Conservation (phyloP, 2,797 vertebrate genomes). For the Echiichthys vipera region DNA sequence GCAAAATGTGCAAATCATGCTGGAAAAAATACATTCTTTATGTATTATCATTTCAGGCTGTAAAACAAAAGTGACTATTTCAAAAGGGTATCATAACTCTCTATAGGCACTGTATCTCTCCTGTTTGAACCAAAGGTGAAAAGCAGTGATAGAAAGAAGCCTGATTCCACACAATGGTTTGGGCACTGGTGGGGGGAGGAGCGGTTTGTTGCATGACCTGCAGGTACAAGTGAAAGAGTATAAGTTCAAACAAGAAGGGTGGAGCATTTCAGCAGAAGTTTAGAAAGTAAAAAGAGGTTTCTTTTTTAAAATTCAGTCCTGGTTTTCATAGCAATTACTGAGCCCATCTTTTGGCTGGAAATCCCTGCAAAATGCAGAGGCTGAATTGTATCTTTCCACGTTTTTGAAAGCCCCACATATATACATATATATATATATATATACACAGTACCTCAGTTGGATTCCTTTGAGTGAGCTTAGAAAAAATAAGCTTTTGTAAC, state of each 20-base stretch:
- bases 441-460: conserved; percentile 26
- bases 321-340: conserved; percentile 52
- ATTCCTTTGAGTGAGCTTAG: conserved; percentile 34
- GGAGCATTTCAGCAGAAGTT: conserved; percentile 12
- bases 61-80: too few species aligned
- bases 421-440: too few species aligned
- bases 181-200: conserved; percentile 18
- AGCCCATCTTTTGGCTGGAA: conserved; percentile 30
- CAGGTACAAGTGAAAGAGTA: conserved; percentile 32
- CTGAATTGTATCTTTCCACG: conserved; percentile 44
- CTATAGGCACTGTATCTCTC: neutral
- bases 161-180: conserved; percentile 1
- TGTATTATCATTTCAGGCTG: too few species aligned
- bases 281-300: conserved; percentile 10
- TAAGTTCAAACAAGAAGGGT: conserved; percentile 25
- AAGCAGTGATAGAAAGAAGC: neutral
- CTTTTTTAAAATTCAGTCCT: neutral
- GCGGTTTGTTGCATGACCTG: conserved; percentile 25
- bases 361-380: conserved; percentile 38
- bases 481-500: conserved; percentile 27
- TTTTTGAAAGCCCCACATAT: conserved; percentile 26
- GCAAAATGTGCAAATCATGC: too few species aligned
- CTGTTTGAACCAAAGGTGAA: conserved; percentile 10
- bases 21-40: too few species aligned
- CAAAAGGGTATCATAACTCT: too few species aligned